Conservation (phyloP, 2,888 invertebrate genomes). For the Callyntrura sp. region DNA sequence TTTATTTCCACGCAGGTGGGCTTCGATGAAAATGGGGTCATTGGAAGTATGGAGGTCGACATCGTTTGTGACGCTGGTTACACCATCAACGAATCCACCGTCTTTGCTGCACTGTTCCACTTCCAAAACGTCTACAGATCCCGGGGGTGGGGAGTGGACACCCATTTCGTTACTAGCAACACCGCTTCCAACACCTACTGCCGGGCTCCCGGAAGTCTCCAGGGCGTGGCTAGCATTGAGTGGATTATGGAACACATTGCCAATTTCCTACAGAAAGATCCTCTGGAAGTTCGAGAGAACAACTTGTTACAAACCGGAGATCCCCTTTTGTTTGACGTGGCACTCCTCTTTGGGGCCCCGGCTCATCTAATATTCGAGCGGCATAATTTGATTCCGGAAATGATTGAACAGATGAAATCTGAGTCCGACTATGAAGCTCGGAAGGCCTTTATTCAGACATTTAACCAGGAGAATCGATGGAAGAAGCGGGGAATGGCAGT, state of each 20-base stretch:
- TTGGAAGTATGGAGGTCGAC: constrained; percentile 85
- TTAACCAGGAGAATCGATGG: constrained; percentile 89
- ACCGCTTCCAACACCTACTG: constrained; percentile 83
- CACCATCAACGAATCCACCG: too few relatives aligned
- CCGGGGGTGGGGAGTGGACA: constrained; percentile 85
- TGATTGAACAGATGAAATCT: constrained; percentile 84
- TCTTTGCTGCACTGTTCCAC: constrained; percentile 55
- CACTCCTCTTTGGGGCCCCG: too few relatives aligned
- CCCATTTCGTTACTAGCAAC: constrained; percentile 72
- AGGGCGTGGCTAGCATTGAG: constrained; percentile 85
- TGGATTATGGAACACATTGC: constrained; percentile 86
- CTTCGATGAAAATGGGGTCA: constrained; percentile 84
- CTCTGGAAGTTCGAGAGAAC: constrained; percentile 86
- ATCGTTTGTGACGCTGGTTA: constrained; percentile 84
- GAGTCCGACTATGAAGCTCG: constrained; percentile 84
- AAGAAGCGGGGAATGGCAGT: constrained; percentile 89
- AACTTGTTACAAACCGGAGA: constrained; percentile 86
- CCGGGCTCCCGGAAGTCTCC: constrained; percentile 86
- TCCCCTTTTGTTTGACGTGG: constrained; percentile 31
- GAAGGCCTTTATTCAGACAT: constrained; percentile 81
- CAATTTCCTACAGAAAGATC: constrained; percentile 85
- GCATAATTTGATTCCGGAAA: constrained; percentile 80
- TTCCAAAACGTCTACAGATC: constrained; percentile 84
- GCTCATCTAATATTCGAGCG: constrained; percentile 60
- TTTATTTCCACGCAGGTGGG: constrained; percentile 84